Base-by-base conservation (phyloP, 2,797 vertebrate genomes). In the Sebastes itinus region DNA sequence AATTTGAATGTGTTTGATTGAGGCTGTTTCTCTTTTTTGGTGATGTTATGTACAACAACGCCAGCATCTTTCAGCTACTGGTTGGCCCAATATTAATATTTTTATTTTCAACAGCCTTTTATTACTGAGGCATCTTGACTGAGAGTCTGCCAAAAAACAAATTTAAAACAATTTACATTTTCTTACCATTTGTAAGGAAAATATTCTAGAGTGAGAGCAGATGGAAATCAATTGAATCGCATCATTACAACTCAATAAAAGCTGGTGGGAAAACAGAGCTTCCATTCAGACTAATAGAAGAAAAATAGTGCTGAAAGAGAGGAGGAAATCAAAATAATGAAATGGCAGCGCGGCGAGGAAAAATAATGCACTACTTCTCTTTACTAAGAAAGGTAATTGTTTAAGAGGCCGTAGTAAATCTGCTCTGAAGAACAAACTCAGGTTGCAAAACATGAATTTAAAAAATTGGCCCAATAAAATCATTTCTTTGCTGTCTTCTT, bases 181-280 rank as follows among this genome's bases (percentile, higher is more conserved):
- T 84, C 74, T 75, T 78, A 82, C 68, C 58, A 54, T 79, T 81
- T 80, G 72, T 59, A 27, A 71, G 72, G 80, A 67, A 77, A 77
- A 75, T 65, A 86, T 80, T 80, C 63, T 35, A 18, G 63, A 32
- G 75, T 86, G 83, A 87, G 67, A 88, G 80, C 46, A 78, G 87
- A 92, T 72, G 60, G 76, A 91, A 91, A 89, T 85, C 80, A 83
- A 78, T 62, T 85, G 78, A 87, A 93, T 88, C 69, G 80, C 85
- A 85, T 89, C 81, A 82, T 87, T 84, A 72, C 64, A 78, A 87
- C 80, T 87, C 75, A 92, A 88, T 90, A 88, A 93, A 93, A 83
- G 83, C 75, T 63, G 65, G 64, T 55, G 75, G 89, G 85, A 61
- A 85, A 77, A 77, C 65, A 76, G 62, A 20, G 67, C 49, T 71